Evolutionary conservation across 2,797 vertebrate species (phyloP), one percentile per base, ranked within the genome.

Genomic region (Coccyzus lansbergi): DNA sequence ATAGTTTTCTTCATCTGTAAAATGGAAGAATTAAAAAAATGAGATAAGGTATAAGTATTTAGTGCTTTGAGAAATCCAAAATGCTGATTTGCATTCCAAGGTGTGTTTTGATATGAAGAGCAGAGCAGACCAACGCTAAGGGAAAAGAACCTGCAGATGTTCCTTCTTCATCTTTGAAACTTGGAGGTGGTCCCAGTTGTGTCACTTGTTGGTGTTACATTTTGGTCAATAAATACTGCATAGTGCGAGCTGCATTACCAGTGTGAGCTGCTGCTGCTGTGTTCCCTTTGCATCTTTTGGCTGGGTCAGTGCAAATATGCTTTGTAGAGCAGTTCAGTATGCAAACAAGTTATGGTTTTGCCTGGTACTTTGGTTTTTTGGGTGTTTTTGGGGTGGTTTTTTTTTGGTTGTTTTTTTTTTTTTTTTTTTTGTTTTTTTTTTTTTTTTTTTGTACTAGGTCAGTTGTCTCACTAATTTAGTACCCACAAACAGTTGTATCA

Each of bases 201-300:
- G 51, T n/a, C 34, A 24, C 40, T 51, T 33, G 15, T 12, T 44
- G 46, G 29, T 10, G 34, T 33, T 68, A 12, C 10, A 1, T 9
- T 48, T 49, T 1, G 6, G 25, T 64, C 46, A 2, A 34, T 59
- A 42, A 53, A 59, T 11, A 34, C 33, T 0, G 1, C 10, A 1
- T 8, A 18, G 18, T 1, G 1, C 15, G 19, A 46, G 44, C 69
- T 36, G 42, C 51, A 10, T 1, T 5, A 15, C 24, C 4, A 2
- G 15, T 2, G 15, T 26, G 55, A 63, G 62, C n/a, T 31, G 67
- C 55, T 4, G 2, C 31, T 2, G 1, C 4, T 42, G 36, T 19
- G 25, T 18, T 65, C 25, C 63, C n/a, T 20, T 24, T 3, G 7
- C 3, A 15, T 24, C 29, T 36, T 36, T 33, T 40, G 20, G n/a